Evolutionary conservation across 2,888 invertebrate genomes (phyloP).

Genomic region (Merodon equestris): DNA sequence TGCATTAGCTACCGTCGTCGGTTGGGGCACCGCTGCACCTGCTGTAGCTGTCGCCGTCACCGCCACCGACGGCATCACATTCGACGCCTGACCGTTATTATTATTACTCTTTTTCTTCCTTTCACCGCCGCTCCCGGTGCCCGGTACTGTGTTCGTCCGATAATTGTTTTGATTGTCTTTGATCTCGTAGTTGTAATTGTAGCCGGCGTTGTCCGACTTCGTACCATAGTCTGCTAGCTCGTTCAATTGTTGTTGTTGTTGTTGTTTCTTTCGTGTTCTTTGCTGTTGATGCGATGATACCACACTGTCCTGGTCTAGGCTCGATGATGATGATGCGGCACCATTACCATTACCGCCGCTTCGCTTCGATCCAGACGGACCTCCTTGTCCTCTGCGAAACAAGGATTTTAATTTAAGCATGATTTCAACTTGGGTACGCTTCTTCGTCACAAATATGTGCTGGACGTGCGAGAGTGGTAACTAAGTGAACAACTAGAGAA

Average conservation of each 20-base stretch:
- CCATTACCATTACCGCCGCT: conserved; percentile 71
- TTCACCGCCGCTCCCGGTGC: conserved; percentile 74
- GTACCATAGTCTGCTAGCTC: conserved; percentile 56
- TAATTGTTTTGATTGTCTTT: conserved; percentile 77
- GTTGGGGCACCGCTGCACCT: conserved; percentile 33
- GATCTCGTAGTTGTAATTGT: conserved; percentile 36
- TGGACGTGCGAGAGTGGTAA: neutral
- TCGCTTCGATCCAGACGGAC: conserved; percentile 78
- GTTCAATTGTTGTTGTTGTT: too few relatives aligned
- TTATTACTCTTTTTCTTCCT: conserved; percentile 64
- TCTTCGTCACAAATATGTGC: conserved; percentile 6
- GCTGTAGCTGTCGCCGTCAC: conserved; percentile 69
- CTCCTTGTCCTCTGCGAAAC: conserved; percentile 91
- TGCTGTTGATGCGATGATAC: conserved; percentile 75
- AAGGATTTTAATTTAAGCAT: conserved; percentile 96
- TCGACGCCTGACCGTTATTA: conserved; percentile 60
- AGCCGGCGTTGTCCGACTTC: conserved; percentile 40
- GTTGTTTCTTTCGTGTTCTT: conserved; percentile 57
- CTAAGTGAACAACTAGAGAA: too few relatives aligned
- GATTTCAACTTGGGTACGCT: too few relatives aligned
- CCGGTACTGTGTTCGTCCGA: conserved; percentile 71
- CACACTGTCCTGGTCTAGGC: conserved; percentile 83
- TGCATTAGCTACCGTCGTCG: conserved; percentile 31
- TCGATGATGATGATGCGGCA: conserved; percentile 79
- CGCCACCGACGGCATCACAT: conserved; percentile 73